These are phyloP conservation scores for Vidua macroura DNA, from an alignment of 2,113 vertebrate genomes.

Conservation along the genomic window DNA sequence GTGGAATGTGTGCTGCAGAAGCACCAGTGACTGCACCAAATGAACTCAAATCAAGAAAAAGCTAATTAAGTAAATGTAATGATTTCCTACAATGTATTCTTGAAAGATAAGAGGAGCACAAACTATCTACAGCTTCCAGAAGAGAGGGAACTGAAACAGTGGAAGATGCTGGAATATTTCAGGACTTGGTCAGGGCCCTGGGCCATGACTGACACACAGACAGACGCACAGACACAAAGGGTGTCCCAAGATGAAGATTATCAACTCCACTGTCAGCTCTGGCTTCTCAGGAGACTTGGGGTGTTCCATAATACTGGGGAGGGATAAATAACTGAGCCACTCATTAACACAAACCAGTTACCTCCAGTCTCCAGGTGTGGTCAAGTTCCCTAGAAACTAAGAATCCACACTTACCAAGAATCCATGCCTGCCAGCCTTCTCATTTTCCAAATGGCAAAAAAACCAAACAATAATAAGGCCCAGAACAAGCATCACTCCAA, in stretches of 20 bases:
- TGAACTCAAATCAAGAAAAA: slow-evolving; percentile 26
- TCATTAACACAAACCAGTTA: too few relatives aligned
- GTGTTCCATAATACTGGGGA: background rate
- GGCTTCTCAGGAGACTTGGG: background rate
- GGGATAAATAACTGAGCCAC: background rate
- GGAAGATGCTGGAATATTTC: background rate
- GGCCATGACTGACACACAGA: background rate
- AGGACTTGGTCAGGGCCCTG: background rate
- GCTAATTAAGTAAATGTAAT: background rate
- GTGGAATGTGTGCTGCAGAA: background rate
- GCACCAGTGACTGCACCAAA: background rate
- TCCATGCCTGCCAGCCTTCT: background rate
- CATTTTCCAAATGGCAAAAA: background rate
- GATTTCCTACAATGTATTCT: background rate
- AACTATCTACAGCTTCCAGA: background rate
- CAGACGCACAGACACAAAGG: background rate
- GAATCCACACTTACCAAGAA: background rate
- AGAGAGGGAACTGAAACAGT: background rate
- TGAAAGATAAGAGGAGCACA: background rate
- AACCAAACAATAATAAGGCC: background rate
- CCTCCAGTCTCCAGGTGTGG: background rate
- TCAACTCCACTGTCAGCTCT: background rate
- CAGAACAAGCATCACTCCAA: background rate
- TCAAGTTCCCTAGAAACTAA: rapidly evolving
- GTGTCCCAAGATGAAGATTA: background rate